Base-by-base conservation (phyloP, 2,888 invertebrate species). In the Acleris sparsana region DNA sequence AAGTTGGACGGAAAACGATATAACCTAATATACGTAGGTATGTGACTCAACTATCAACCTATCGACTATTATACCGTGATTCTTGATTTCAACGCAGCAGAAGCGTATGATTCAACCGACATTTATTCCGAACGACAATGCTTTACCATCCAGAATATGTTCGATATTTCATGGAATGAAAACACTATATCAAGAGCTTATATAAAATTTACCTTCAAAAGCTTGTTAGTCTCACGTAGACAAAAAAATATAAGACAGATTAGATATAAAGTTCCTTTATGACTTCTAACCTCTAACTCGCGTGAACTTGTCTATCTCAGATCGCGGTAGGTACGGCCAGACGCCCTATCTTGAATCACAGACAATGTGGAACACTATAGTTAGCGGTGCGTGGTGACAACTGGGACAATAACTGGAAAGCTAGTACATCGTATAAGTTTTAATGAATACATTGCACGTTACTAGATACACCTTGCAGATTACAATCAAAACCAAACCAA, bases 271-370 rank as follows among this genome's bases (percentile, higher is more conserved):
- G 49, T 22, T 29, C 25, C 53, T n/a, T 48, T 9, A 48, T 39
- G 39, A 39, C 49, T 49, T 46, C 11, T 57, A 44, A 57, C 57
- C 57, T 44, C 13, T 57, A 22, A 44, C 46, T 46, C 17, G 44
- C 44, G 13, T 51, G 13, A 20, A 33, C 63, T 16, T 58, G 64
- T 17, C 39, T 61, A 66, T 63, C 63, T 60, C 20, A 53, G 56
- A 71, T 71, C 71, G 39, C 33, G 48, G 60, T 64, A 60, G 65
- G 61, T 63, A 53, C 55, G 55, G 29, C 57, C 9, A 43, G 56
- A 22, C 56, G 56, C 59, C 39, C 64, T 62, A 68, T 68, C 67
- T 63, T 6, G 48, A 48, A 69, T 68, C 57, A 43, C 18, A 46
- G 44, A 65, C 65, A 65, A 65, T 61, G 55, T 60, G 59, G 48